These are phyloP conservation scores for Fragum sueziense DNA, from an alignment of 2,888 invertebrate species.

Conservation along the genomic window DNA sequence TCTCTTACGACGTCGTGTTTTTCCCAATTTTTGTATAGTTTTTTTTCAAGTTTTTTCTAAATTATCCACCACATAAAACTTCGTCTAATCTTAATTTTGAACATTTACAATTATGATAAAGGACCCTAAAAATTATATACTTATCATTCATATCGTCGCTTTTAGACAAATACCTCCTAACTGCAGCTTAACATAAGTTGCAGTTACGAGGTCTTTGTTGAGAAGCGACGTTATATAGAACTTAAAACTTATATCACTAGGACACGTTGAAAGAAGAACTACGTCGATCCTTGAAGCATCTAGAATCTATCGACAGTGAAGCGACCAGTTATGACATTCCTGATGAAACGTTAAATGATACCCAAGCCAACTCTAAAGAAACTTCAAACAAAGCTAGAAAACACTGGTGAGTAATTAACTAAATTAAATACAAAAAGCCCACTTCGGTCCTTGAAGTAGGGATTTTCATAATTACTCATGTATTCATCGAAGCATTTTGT, in stretches of 20 bases:
- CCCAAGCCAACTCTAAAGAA: not conserved
- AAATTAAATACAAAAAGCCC: no score
- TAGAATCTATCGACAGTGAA: conserved; percentile 6
- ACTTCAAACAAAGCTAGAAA: conserved; percentile 18
- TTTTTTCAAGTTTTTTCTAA: no score
- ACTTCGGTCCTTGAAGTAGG: no score
- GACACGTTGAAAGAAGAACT: not conserved
- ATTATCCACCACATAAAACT: not conserved
- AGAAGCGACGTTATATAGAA: no score
- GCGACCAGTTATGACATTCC: not conserved
- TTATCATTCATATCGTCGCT: not conserved
- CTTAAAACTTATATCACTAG: not conserved
- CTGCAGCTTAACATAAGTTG: no score
- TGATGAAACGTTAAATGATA: not conserved
- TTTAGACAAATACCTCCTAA: no score
- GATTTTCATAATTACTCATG: no score
- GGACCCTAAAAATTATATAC: not conserved
- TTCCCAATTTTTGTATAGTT: no score
- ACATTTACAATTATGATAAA: not conserved
- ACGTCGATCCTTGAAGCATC: not conserved
- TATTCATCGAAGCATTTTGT: no score
- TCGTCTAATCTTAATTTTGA: not conserved
- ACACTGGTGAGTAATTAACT: conserved; percentile 12
- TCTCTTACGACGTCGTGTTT: no score
- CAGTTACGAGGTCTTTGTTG: no score